Percentiles rank a stretch among this genome's conserved stretches.
Conservation (phyloP, 2,113 vertebrate species). For the Pelecanus crispus region DNA sequence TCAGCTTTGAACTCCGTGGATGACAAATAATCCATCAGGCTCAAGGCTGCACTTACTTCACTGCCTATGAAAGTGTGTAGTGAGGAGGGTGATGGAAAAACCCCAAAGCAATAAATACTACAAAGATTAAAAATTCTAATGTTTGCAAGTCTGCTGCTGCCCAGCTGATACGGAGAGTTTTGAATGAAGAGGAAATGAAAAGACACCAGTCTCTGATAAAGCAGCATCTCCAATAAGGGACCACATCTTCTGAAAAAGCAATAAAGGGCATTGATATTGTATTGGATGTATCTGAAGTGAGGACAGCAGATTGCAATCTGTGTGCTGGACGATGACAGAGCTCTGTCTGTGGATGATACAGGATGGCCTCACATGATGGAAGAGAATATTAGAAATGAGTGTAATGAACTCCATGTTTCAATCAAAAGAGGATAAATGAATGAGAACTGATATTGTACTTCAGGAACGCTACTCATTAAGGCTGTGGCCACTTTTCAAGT, state of each 20-base stretch:
- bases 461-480: neutral
- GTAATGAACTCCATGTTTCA: constrained; percentile 48
- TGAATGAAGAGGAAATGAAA: constrained; percentile 71
- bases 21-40: neutral
- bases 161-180: constrained; percentile 41
- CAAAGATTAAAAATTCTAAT: constrained; percentile 50
- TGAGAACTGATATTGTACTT: neutral
- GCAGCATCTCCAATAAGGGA: constrained; percentile 45
- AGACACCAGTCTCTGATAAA: constrained; percentile 65
- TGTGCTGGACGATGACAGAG: neutral
- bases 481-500: constrained; percentile 19
- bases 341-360: neutral
- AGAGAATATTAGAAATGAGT: constrained; percentile 23
- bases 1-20: neutral
- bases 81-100: constrained; percentile 25
- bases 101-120: constrained; percentile 59
- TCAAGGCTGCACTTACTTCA: neutral
- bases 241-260: constrained; percentile 61
- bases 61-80: neutral
- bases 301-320: constrained; percentile 63
- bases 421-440: constrained; percentile 33
- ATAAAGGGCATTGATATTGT: constrained; percentile 63
- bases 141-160: constrained; percentile 50
- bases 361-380: neutral
- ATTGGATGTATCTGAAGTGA: constrained; percentile 53